These are phyloP conservation scores for Melanaphis sacchari DNA, from an alignment of 1,140 invertebrate species.

Conservation along the genomic window DNA sequence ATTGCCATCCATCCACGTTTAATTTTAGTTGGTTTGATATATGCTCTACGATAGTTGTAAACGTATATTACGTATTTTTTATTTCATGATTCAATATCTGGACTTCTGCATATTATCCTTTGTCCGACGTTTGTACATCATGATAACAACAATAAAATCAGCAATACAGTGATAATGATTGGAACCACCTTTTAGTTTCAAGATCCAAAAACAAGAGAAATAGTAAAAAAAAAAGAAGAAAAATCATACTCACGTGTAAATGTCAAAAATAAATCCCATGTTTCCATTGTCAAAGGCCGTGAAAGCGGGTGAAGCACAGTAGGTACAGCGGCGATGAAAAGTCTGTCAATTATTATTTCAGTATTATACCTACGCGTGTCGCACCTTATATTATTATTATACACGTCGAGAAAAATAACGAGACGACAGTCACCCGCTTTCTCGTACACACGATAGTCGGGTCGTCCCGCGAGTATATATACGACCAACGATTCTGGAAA, in stretches of 20 bases:
- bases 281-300: background rate
- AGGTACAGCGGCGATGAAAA: background rate
- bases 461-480: background rate
- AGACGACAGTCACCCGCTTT: background rate
- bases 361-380: background rate
- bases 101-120: background rate
- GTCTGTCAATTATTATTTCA: conserved; percentile 3
- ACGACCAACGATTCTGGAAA: background rate
- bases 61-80: too few relatives aligned
- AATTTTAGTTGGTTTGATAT: too few relatives aligned
- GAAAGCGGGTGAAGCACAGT: background rate
- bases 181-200: background rate
- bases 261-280: conserved; percentile 3
- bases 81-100: background rate
- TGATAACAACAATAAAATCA: background rate
- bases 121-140: background rate
- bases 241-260: background rate
- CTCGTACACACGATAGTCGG: background rate
- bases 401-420: background rate
- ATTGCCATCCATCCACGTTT: too few relatives aligned
- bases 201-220: background rate
- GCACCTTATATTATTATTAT: conserved; percentile 2
- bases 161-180: background rate
- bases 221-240: background rate
- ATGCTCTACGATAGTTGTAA: too few relatives aligned